These are phyloP conservation scores for Melanargia galathea DNA, from an alignment of 2,888 invertebrate species.

Conservation along the genomic window DNA sequence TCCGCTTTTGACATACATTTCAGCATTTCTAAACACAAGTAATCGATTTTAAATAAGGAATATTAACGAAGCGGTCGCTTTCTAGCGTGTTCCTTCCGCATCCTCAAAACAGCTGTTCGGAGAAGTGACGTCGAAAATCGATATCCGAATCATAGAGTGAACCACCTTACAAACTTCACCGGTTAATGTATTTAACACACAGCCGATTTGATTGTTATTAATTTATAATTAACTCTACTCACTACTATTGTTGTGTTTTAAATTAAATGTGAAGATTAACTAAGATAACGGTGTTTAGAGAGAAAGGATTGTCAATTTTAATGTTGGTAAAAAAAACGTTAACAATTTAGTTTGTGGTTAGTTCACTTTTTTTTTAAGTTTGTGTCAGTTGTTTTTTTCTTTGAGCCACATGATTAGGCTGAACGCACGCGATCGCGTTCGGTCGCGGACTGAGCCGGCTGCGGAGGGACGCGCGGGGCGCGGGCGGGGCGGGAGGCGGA, in stretches of 20 bases:
- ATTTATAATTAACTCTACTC: constrained; percentile 13
- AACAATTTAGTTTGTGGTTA: background rate
- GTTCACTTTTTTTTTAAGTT: constrained; percentile 43
- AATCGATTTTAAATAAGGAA: constrained; percentile 3
- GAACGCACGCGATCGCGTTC: constrained; percentile 67
- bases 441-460: constrained; percentile 66
- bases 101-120: constrained; percentile 75
- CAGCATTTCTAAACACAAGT: background rate
- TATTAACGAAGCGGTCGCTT: constrained; percentile 16
- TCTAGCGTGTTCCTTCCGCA: constrained; percentile 50
- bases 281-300: background rate
- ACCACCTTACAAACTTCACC: constrained; percentile 54
- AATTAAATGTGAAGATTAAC: background rate
- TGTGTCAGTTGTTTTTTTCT: constrained; percentile 17
- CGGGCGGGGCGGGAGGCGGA: constrained; percentile 61
- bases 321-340: background rate
- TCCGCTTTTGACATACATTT: background rate
- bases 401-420: constrained; percentile 36
- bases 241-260: background rate
- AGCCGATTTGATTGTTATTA: constrained; percentile 10
- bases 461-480: constrained; percentile 52
- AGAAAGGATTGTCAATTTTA: background rate
- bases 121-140: constrained; percentile 66
- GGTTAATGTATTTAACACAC: constrained; percentile 46
- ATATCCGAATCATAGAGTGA: constrained; percentile 59